phyloP scores from a whole-genome alignment of 2,113 vertebrate species.

The Leptobrachium ailaonicum region DNA sequence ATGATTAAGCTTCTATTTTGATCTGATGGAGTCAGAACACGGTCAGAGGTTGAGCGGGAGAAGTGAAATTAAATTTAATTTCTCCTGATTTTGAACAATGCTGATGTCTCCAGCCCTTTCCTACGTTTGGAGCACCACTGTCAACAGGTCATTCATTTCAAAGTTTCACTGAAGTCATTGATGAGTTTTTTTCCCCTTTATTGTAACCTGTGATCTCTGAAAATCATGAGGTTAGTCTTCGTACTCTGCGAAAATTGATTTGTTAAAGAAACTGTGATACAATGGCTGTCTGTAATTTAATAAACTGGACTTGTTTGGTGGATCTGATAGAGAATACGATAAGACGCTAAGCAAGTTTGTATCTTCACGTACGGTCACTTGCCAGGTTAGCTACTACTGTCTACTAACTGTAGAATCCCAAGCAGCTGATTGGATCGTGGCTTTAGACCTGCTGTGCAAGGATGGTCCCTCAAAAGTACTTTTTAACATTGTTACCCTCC shows the following conservation, averaged over 20 bases:
- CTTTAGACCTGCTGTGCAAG: no score
- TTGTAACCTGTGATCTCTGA: slow-evolving; percentile 15
- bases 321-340: not conserved
- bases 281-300: not conserved
- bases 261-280: not conserved
- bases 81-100: slow-evolving; percentile 47
- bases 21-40: slow-evolving; percentile 43
- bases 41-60: slow-evolving; percentile 45
- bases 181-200: slow-evolving; percentile 23
- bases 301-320: not conserved
- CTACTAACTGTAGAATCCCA: slow-evolving; percentile 61
- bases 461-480: no score
- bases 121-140: slow-evolving; percentile 23
- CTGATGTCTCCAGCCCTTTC: slow-evolving; percentile 4
- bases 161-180: slow-evolving; percentile 36
- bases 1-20: slow-evolving; percentile 50
- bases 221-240: not conserved
- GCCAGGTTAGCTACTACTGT: slow-evolving; percentile 18
- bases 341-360: no score
- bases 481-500: no score
- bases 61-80: slow-evolving; percentile 49
- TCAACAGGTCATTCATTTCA: slow-evolving; percentile 37
- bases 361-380: no score
- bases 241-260: not conserved
- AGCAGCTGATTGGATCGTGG: slow-evolving; percentile 46